Percentiles rank a stretch among this genome's conserved stretches.
Conservation (phyloP, 2,113 vertebrate genomes). For the Sciurus niger region DNA sequence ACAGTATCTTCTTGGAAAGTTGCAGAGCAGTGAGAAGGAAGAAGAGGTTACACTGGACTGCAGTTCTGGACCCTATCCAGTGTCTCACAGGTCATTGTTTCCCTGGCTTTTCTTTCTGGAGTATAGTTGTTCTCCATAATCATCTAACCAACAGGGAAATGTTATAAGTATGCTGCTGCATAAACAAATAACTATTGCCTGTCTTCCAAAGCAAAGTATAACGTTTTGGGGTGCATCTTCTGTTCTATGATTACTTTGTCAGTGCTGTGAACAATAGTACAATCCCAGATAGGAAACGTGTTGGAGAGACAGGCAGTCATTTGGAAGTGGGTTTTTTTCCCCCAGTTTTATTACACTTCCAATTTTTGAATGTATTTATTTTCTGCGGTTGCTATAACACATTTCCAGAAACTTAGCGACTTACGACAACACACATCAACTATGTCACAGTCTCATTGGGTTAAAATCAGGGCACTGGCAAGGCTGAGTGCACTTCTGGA, state of each 20-base stretch:
- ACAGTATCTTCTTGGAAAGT: not conserved
- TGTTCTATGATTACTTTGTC: not conserved
- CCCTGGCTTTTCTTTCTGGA: not conserved
- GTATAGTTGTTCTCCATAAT: not conserved
- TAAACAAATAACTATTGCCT: not conserved
- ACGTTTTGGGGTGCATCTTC: not conserved
- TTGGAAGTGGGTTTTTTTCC: not conserved
- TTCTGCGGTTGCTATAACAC: not conserved
- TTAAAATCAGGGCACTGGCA: not conserved
- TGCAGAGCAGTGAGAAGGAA: not conserved
- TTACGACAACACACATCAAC: not conserved
- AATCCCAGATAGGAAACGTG: not conserved
- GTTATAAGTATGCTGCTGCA: not conserved
- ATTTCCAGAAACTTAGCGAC: not conserved
- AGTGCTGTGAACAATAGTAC: not conserved
- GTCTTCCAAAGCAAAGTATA: not conserved
- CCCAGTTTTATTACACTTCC: not conserved
- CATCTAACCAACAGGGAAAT: not conserved
- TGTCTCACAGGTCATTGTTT: not conserved
- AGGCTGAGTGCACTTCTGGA: not conserved
- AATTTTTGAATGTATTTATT: not conserved
- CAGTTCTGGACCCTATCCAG: not conserved
- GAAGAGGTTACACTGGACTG: not conserved
- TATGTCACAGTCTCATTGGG: not conserved
- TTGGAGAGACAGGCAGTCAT: not conserved